These are phyloP conservation scores for Mugil cephalus DNA, from an alignment of 2,113 vertebrate species.

Conservation along the genomic window DNA sequence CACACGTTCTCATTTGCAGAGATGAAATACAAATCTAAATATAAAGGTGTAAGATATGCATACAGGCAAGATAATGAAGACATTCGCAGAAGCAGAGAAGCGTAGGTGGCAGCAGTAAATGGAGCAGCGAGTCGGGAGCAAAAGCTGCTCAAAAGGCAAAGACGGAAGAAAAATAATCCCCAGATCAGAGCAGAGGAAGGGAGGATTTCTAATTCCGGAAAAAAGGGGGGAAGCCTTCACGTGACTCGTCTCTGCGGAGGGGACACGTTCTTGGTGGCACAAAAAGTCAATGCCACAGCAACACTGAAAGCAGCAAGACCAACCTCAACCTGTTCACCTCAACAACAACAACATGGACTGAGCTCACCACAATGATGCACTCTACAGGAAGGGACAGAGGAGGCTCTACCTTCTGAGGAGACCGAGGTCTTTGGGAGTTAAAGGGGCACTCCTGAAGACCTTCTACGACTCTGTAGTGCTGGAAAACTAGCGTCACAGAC, in stretches of 20 bases:
- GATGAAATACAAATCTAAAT: background rate
- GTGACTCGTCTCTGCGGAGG: background rate
- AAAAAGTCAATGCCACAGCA: background rate
- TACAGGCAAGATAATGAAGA: conserved; percentile 12
- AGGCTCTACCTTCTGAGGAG: too few relatives aligned
- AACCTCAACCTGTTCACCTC: too few relatives aligned
- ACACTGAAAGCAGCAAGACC: background rate
- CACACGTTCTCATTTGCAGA: background rate
- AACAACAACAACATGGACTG: too few relatives aligned
- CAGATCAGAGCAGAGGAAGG: conserved; percentile 23
- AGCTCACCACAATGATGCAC: too few relatives aligned
- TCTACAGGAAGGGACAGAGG: too few relatives aligned
- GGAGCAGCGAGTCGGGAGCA: conserved; percentile 30
- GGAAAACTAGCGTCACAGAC: too few relatives aligned
- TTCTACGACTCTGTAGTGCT: too few relatives aligned
- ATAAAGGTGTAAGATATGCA: background rate
- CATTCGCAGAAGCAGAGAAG: conserved; percentile 17
- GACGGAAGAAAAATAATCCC: conserved; percentile 41
- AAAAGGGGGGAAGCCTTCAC: background rate
- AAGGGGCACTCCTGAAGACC: too few relatives aligned
- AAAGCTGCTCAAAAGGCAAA: conserved; percentile 22
- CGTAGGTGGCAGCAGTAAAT: conserved; percentile 66
- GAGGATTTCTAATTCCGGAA: conserved; percentile 1
- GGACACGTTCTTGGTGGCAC: background rate
- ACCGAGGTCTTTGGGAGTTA: too few relatives aligned